Conservation (phyloP, 2,797 vertebrate species). For the Sorex maritimensis region DNA sequence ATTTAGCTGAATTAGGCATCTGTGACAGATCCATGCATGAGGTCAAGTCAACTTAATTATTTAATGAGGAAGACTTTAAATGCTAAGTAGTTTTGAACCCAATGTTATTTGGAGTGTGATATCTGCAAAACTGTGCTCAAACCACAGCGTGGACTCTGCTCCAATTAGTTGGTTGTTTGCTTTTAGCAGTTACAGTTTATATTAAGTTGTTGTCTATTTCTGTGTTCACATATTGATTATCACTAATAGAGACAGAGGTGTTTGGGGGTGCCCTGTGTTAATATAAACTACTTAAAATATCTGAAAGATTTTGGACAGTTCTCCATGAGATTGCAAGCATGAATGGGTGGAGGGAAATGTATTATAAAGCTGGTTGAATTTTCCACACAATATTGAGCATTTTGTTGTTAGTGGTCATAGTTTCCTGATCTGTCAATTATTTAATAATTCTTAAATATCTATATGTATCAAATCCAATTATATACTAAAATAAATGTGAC, state of each 20-base stretch:
- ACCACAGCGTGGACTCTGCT: background rate
- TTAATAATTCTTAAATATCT: background rate
- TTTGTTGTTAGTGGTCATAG: background rate
- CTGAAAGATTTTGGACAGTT: conserved; percentile 23
- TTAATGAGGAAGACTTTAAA: conserved; percentile 19
- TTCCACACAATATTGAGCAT: background rate
- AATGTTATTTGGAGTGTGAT: background rate
- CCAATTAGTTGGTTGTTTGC: background rate
- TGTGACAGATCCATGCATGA: background rate
- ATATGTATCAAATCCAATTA: background rate
- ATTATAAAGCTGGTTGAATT: conserved; percentile 5
- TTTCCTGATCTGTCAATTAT: background rate
- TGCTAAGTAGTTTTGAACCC: background rate
- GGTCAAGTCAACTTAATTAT: background rate
- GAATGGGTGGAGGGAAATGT: background rate
- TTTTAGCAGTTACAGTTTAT: conserved; percentile 2
- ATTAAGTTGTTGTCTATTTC: background rate
- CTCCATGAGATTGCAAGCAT: background rate
- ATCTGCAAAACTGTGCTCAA: background rate
- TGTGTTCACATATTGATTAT: background rate
- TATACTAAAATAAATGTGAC: background rate
- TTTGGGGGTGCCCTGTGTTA: background rate
- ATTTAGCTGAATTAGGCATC: background rate
- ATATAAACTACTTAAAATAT: background rate
- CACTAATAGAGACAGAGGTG: background rate